Conservation (phyloP, 1,140 invertebrate genomes). For the Gryllus bimaculatus region DNA sequence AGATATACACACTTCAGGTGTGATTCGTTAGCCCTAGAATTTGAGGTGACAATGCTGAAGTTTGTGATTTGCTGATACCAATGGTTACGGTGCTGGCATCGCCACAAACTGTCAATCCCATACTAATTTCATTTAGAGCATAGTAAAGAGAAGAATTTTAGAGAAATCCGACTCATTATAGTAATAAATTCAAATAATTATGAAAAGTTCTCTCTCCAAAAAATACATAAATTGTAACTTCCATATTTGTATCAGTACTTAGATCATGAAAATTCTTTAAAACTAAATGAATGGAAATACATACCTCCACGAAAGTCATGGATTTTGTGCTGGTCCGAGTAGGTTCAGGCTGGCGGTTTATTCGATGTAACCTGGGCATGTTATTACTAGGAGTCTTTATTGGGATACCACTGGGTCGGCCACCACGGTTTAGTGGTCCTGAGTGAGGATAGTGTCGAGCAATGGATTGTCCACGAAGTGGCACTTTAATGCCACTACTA, state of each 20-base stretch:
- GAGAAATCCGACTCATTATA: no score
- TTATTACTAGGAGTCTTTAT: slow-evolving; percentile 11
- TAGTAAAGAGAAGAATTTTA: no score
- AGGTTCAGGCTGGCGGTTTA: neutral
- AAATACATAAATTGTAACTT: neutral
- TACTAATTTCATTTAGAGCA: no score
- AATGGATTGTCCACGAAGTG: neutral
- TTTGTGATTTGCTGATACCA: no score
- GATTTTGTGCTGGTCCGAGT: neutral
- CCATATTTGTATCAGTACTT: neutral
- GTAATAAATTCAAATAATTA: no score
- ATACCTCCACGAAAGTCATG: slow-evolving; percentile 9
- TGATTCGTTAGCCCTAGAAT: no score
- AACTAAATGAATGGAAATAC: neutral
- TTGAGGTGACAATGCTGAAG: no score
- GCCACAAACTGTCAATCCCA: no score
- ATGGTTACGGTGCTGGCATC: no score
- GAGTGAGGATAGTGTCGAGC: neutral
- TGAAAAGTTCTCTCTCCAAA: neutral
- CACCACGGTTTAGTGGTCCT: neutral
- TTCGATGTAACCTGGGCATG: neutral
- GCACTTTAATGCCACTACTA: neutral
- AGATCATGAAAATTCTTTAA: neutral
- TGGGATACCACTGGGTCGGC: slow-evolving; percentile 21
- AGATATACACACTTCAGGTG: no score